A percentile compares a stretch with the other conserved stretches of the same genome.
These are phyloP conservation scores for Ammodytes dubius DNA, from an alignment of 2,113 vertebrate species.

Conservation along the genomic window DNA sequence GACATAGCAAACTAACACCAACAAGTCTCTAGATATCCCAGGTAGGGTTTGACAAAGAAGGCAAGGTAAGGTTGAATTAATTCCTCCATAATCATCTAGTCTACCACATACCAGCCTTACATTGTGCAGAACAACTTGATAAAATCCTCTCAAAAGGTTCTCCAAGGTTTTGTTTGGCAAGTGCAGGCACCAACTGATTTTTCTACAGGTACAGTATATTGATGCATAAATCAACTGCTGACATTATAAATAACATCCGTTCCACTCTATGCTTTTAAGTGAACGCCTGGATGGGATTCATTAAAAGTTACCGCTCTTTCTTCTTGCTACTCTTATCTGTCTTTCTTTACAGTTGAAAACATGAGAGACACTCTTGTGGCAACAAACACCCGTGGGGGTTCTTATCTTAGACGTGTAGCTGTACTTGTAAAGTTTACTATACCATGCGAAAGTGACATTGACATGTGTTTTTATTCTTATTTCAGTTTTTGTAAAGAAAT, in stretches of 20 bases:
- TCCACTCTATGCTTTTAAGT: neutral
- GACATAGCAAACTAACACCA: neutral
- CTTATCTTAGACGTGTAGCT: neutral
- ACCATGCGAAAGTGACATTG: neutral
- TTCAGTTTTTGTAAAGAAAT: neutral
- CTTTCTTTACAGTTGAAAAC: slow-evolving; percentile 4
- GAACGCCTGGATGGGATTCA: slow-evolving; percentile 20
- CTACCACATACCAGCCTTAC: neutral
- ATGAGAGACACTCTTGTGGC: neutral
- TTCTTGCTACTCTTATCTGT: neutral
- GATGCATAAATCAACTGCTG: slow-evolving; percentile 12
- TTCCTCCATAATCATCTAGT: neutral
- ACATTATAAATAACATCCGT: slow-evolving; percentile 20
- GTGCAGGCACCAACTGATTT: neutral
- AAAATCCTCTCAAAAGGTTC: neutral
- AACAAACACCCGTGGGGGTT: neutral
- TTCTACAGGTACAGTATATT: slow-evolving; percentile 4
- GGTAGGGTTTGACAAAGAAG: neutral
- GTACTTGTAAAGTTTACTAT: neutral
- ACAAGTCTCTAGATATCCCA: too few relatives aligned
- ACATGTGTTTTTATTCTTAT: neutral
- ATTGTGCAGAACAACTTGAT: neutral
- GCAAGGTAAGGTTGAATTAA: neutral
- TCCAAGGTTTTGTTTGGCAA: neutral
- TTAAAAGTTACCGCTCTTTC: slow-evolving; percentile 29